These are phyloP conservation scores for Blastobasis adustella DNA, from an alignment of 2,888 invertebrate genomes.

Conservation along the genomic window DNA sequence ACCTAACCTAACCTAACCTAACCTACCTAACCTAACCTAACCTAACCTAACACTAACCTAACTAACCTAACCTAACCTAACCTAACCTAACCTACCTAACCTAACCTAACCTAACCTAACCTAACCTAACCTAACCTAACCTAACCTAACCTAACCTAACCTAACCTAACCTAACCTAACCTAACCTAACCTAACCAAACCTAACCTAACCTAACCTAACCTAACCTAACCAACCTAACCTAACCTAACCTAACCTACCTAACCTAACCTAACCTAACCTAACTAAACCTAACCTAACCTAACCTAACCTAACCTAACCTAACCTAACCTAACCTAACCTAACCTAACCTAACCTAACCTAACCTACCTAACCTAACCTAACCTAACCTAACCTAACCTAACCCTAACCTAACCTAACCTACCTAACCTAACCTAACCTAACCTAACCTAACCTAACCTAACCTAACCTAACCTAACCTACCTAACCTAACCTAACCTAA, in stretches of 20 bases:
- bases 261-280: no score
- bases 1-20: constrained; percentile 18
- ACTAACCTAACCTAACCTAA: constrained; percentile 10
- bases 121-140: constrained; percentile 4
- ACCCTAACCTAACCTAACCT: constrained; percentile 8
- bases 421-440: constrained; percentile 3
- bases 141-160: constrained; percentile 4
- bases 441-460: constrained; percentile 18
- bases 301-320: constrained; percentile 8
- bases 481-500: constrained; percentile 12
- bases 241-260: constrained; percentile 8
- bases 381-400: no score
- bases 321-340: constrained; percentile 6
- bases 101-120: constrained; percentile 3
- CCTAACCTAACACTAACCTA: constrained; percentile 9
- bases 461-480: constrained; percentile 16
- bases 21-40: constrained; percentile 18
- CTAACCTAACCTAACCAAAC: constrained; percentile 4
- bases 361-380: constrained; percentile 7
- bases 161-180: constrained; percentile 5
- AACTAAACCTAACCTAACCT: constrained; percentile 7
- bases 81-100: constrained; percentile 9
- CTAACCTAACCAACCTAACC: constrained; percentile 6
- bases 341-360: constrained; percentile 4
- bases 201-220: constrained; percentile 2